Evolutionary conservation across 2,888 invertebrate species (phyloP), one percentile per base, ranked within the genome.

Genomic region (Muschampia plurimacula): DNA sequence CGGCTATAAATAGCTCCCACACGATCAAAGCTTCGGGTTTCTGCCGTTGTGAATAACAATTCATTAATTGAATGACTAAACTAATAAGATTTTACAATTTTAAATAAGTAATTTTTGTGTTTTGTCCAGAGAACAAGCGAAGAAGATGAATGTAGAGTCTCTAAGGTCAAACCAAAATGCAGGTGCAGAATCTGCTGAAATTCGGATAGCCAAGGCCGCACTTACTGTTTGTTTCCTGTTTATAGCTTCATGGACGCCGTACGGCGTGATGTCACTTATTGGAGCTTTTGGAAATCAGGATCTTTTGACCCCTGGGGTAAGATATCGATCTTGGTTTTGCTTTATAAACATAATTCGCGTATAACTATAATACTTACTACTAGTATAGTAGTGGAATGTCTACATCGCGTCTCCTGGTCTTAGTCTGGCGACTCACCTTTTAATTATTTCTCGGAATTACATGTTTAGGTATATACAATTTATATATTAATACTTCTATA

Each of bases 141-240:
- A 97, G 84, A 98, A 98, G 90, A 98, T 98, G 98, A 98, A 98
- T 83, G 97, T 98, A 0, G 97, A 98, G 82, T 98, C 98, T 1
- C 90, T 98, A 46, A 95, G 97, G 82, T 94, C 96, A 76, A 96
- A 97, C 89, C 96, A 97, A 85, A 95, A 95, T 78, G 94, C 96
- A 69, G 95, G 95, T 69, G 95, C 96, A 57, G 95, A 97, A 78
- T 97, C 97, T 0, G 97, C 97, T 0, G 98, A 98, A 86, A 96
- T 98, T 78, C 95, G 97, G 79, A 98, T 98, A 82, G 98, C 98
- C 0, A 98, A 98, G 84, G 97, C 98, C 10, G 98, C 98, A 2
- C 97, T 98, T 60, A 97, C 98, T 0, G 96, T 98, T 59, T 97
- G 98, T 82, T 98, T 97, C 87, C 90, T 98, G 3, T 98, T 96